Conservation (phyloP, 2,888 invertebrate genomes). For the Cheilosia scutellata region DNA sequence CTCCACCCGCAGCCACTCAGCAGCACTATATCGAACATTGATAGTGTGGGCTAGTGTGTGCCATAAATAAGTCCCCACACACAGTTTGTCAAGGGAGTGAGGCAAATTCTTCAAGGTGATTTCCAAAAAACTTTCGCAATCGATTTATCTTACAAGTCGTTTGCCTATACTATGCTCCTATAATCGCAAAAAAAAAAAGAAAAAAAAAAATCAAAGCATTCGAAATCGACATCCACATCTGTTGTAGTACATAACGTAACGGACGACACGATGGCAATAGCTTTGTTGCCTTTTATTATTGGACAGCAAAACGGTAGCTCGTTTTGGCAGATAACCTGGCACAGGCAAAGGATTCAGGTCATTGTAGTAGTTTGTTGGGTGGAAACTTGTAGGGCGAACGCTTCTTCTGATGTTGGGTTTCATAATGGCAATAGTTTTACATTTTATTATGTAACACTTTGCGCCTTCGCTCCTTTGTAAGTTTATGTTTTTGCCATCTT, state of each 20-base stretch:
- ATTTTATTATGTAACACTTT: conserved; percentile 68
- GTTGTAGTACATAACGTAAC: neutral
- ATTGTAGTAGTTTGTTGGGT: conserved; percentile 12
- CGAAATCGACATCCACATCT: conserved; percentile 34
- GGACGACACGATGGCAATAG: neutral
- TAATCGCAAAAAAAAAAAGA: too few relatives aligned
- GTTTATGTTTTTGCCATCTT: neutral
- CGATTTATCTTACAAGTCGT: conserved; percentile 61
- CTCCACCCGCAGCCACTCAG: conserved; percentile 12
- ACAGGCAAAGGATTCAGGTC: conserved; percentile 59
- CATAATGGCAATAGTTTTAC: conserved; percentile 66
- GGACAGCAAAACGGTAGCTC: conserved; percentile 3
- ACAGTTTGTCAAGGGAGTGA: conserved; percentile 16
- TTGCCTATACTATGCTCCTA: conserved; percentile 23
- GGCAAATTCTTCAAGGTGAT: conserved; percentile 60
- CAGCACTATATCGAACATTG: conserved; percentile 20
- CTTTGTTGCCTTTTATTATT: conserved; percentile 5
- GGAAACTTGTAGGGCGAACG: neutral
- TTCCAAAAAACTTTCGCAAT: conserved; percentile 69
- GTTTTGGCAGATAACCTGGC: conserved; percentile 57
- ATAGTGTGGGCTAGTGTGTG: conserved; percentile 17
- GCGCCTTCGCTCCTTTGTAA: conserved; percentile 22
- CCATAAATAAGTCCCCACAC: conserved; percentile 33
- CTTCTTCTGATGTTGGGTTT: neutral
- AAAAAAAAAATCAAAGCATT: neutral